phyloP scores from a whole-genome alignment of 2,113 vertebrate species.

The Serinus canaria region DNA sequence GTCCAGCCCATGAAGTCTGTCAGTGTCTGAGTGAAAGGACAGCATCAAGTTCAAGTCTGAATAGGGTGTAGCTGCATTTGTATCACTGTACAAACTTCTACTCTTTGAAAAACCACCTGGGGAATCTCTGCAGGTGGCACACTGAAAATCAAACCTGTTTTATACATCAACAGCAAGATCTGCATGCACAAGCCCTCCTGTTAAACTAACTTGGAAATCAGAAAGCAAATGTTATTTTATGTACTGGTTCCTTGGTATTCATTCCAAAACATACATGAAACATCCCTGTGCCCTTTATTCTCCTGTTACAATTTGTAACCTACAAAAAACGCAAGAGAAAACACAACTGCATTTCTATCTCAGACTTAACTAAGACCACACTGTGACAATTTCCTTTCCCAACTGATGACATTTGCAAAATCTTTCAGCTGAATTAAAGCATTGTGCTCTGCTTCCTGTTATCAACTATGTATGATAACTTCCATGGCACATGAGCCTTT shows the following conservation, averaged over 20 bases:
- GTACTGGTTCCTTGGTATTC: background rate
- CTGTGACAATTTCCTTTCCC: slow-evolving; percentile 42
- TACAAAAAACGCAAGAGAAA: background rate
- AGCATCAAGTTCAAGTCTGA: background rate
- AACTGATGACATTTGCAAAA: slow-evolving; percentile 65
- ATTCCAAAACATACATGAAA: background rate
- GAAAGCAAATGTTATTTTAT: background rate
- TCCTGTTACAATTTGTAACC: background rate
- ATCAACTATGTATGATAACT: slow-evolving; percentile 51
- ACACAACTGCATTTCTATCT: background rate
- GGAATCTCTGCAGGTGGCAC: background rate
- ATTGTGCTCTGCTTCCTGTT: slow-evolving; percentile 67
- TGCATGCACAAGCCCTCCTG: background rate
- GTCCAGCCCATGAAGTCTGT: background rate
- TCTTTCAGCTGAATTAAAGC: slow-evolving; percentile 58
- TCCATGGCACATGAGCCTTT: slow-evolving; percentile 34
- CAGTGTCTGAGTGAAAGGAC: background rate
- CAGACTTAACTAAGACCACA: background rate
- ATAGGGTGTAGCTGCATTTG: background rate
- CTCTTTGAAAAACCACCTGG: background rate
- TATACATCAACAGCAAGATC: background rate
- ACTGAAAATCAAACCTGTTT: background rate
- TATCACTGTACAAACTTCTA: background rate
- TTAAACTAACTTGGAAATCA: background rate
- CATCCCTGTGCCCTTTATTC: background rate